Conservation (phyloP, 2,888 invertebrate genomes). For the Xylocampa areola region DNA sequence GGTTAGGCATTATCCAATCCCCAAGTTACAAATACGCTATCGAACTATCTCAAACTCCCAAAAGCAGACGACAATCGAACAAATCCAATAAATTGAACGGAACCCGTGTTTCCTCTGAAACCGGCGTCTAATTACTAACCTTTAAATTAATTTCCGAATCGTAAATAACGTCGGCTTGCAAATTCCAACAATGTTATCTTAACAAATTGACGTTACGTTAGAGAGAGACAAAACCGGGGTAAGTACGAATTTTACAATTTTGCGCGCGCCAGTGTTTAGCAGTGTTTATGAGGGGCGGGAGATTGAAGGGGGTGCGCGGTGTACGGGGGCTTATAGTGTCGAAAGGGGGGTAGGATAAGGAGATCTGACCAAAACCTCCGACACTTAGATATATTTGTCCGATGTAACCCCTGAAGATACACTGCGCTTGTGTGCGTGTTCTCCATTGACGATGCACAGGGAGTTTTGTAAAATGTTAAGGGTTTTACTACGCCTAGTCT, state of each 20-base stretch:
- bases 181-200: conserved; percentile 81
- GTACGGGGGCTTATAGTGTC: conserved; percentile 76
- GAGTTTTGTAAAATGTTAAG: conserved; percentile 79
- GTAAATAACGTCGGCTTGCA: conserved; percentile 74
- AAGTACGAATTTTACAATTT: conserved; percentile 85
- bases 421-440: conserved; percentile 69
- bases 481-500: too few species aligned
- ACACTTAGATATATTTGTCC: conserved; percentile 86
- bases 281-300: conserved; percentile 81
- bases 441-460: conserved; percentile 74
- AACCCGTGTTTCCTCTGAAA: conserved; percentile 44
- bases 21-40: conserved; percentile 46
- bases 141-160: conserved; percentile 66
- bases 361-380: conserved; percentile 80
- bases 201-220: conserved; percentile 81
- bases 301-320: conserved; percentile 52
- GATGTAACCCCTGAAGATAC: conserved; percentile 80
- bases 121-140: conserved; percentile 62
- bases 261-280: conserved; percentile 82
- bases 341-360: conserved; percentile 84
- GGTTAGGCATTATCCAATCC: conserved; percentile 40
- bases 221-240: conserved; percentile 74
- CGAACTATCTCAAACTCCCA: conserved; percentile 54
- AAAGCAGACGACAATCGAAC: conserved; percentile 52
- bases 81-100: conserved; percentile 58